Conservation (phyloP, 2,888 invertebrate genomes). For the Ernsta delagoae region DNA sequence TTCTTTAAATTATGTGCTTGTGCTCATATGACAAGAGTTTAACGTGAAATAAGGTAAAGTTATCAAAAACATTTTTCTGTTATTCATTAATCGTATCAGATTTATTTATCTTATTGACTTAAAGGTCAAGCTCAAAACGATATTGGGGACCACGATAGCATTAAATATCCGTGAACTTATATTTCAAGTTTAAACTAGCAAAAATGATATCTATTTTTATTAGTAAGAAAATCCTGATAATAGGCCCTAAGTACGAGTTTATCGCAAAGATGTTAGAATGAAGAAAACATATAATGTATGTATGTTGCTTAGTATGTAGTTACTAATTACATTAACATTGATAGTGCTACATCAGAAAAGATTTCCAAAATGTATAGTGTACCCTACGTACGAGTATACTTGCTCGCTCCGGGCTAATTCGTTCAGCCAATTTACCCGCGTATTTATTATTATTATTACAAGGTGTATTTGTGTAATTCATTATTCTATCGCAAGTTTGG, state of each 20-base stretch:
- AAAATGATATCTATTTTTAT: background rate
- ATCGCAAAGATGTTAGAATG: too few species aligned
- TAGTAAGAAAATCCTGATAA: too few species aligned
- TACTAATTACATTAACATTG: background rate
- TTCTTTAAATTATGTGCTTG: too few species aligned
- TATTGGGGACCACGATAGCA: background rate
- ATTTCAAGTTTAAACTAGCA: too few species aligned
- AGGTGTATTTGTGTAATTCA: background rate
- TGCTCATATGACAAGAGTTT: background rate
- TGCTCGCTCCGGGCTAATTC: background rate
- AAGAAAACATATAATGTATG: too few species aligned
- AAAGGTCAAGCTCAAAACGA: constrained; percentile 1
- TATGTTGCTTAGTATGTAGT: too few species aligned
- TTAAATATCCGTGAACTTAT: too few species aligned
- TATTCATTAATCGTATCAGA: too few species aligned
- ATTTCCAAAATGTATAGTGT: background rate
- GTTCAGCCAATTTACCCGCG: background rate
- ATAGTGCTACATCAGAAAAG: background rate
- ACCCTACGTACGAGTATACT: background rate
- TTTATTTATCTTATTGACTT: too few species aligned
- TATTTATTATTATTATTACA: constrained; percentile 3
- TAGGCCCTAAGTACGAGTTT: too few species aligned
- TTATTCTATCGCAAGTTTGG: background rate
- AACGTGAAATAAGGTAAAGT: background rate
- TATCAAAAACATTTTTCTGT: background rate